These are phyloP conservation scores for Caenorhabditis uteleia DNA, from an alignment of 2,888 invertebrate genomes.

Conservation along the genomic window DNA sequence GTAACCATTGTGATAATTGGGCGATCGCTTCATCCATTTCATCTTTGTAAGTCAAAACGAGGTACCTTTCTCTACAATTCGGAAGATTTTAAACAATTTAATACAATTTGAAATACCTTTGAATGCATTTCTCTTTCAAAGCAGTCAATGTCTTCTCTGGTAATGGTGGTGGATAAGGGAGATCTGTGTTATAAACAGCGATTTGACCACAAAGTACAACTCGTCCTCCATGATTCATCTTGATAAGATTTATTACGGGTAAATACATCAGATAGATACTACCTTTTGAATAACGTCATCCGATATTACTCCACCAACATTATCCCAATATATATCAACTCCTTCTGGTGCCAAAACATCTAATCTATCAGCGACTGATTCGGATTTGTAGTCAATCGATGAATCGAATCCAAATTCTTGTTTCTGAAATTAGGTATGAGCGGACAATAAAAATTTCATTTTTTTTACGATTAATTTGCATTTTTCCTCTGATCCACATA, in stretches of 20 bases:
- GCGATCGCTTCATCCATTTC: slow-evolving; percentile 67
- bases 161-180: slow-evolving; percentile 71
- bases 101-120: slow-evolving; percentile 60
- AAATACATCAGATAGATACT: not conserved
- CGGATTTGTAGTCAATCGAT: slow-evolving; percentile 69
- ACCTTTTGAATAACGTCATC: slow-evolving; percentile 70
- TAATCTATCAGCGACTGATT: slow-evolving; percentile 64
- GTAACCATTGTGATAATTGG: slow-evolving; percentile 66
- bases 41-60: slow-evolving; percentile 69
- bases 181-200: slow-evolving; percentile 71
- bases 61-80: slow-evolving; percentile 69
- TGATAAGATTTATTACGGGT: slow-evolving; percentile 8
- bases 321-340: slow-evolving; percentile 71
- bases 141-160: slow-evolving; percentile 59
- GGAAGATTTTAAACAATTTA: not conserved
- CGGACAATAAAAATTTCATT: not conserved
- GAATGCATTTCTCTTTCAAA: slow-evolving; percentile 57
- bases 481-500: slow-evolving; percentile 71
- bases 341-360: slow-evolving; percentile 68
- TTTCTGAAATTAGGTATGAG: slow-evolving; percentile 11
- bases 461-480: slow-evolving; percentile 67
- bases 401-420: slow-evolving; percentile 69
- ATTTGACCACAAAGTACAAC: slow-evolving; percentile 72
- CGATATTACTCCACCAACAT: slow-evolving; percentile 71
- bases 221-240: slow-evolving; percentile 70